These are phyloP conservation scores for Diachrysia chrysitis DNA, from an alignment of 2,888 invertebrate genomes.

Conservation along the genomic window DNA sequence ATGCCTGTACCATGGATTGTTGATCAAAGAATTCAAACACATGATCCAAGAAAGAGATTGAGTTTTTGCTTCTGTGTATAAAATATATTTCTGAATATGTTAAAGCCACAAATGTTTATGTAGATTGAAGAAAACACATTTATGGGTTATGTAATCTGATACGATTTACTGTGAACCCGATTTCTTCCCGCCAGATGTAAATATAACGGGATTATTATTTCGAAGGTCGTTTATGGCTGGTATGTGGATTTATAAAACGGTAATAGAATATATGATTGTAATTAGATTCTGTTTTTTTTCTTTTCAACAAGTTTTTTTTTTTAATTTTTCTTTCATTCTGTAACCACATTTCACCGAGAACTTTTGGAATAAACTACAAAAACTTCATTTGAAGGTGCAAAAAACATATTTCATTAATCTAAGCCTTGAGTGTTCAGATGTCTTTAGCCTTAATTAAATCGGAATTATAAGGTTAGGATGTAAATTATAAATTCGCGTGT, in stretches of 20 bases:
- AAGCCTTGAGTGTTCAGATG: not conserved
- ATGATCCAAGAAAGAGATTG: not conserved
- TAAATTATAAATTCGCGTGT: slow-evolving; percentile 15
- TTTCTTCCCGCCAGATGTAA: not conserved
- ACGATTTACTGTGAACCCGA: not conserved
- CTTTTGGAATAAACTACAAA: too few relatives aligned
- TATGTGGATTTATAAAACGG: not conserved
- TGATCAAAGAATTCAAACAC: too few relatives aligned
- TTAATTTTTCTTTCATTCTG: too few relatives aligned
- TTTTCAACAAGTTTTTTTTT: not conserved
- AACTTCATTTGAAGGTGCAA: too few relatives aligned
- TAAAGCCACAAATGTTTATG: not conserved
- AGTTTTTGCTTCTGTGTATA: not conserved
- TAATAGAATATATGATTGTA: not conserved
- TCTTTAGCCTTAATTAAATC: not conserved
- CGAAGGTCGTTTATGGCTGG: not conserved
- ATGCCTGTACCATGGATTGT: too few relatives aligned
- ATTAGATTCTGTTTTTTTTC: not conserved
- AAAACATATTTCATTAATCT: not conserved
- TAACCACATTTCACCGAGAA: too few relatives aligned
- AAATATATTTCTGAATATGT: not conserved
- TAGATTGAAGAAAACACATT: not conserved
- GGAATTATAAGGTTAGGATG: slow-evolving; percentile 3
- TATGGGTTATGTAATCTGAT: not conserved
- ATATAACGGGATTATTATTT: not conserved